A percentile compares a stretch with the other conserved stretches of the same genome.
phyloP scores from a whole-genome alignment of 2,797 vertebrate genomes.

The Ibycter americanus region DNA sequence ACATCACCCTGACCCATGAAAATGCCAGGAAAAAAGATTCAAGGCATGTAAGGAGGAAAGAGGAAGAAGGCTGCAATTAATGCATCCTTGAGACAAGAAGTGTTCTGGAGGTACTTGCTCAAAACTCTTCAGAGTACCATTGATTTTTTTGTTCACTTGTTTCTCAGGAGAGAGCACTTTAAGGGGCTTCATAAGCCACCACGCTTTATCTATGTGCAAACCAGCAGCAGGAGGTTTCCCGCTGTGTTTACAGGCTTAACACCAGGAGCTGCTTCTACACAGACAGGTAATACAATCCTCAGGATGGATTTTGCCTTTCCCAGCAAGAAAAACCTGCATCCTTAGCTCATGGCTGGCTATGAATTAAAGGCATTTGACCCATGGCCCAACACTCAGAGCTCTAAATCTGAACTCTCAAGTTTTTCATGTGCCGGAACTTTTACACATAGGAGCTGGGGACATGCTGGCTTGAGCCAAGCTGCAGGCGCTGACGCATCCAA shows the following conservation, averaged over 20 bases:
- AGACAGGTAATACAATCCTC: background rate
- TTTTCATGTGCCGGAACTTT: background rate
- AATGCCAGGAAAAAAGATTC: background rate
- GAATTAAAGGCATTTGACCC: background rate
- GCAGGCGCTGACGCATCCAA: background rate
- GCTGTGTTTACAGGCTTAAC: background rate
- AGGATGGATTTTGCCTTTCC: background rate
- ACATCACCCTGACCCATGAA: background rate
- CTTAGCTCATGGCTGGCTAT: background rate
- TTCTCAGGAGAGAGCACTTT: background rate
- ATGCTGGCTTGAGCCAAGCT: background rate
- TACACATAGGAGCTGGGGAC: background rate
- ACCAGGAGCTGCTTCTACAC: background rate
- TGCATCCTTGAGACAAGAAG: background rate
- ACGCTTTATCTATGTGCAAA: background rate
- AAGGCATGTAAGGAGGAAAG: background rate
- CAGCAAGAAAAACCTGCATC: background rate
- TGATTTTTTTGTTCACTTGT: background rate
- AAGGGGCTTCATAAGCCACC: background rate
- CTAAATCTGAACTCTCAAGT: background rate
- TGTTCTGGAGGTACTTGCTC: background rate
- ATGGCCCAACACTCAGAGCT: background rate
- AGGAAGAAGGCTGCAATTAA: background rate
- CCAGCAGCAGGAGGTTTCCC: background rate
- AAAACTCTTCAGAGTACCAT: background rate